These are phyloP conservation scores for Zygaena filipendulae DNA, from an alignment of 2,888 invertebrate species.

Conservation along the genomic window DNA sequence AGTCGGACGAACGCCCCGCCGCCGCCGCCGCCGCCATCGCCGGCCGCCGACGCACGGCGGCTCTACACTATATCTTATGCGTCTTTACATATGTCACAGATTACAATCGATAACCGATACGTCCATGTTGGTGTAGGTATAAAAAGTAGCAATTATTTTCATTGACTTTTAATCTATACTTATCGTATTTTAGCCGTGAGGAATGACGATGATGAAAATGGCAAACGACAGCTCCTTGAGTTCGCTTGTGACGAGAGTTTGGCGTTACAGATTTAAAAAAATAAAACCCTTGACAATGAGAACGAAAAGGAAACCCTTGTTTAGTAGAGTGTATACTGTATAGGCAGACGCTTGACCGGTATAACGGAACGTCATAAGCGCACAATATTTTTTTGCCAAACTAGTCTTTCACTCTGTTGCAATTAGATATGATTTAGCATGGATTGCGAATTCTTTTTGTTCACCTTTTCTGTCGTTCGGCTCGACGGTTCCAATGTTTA, in stretches of 20 bases:
- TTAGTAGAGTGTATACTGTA: slow-evolving; percentile 35
- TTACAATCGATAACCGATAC: too few species aligned
- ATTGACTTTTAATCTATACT: too few species aligned
- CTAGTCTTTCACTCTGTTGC: slow-evolving; percentile 23
- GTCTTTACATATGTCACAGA: slow-evolving; percentile 31
- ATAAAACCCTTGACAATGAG: slow-evolving; percentile 48
- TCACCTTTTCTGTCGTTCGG: too few species aligned
- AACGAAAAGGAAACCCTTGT: slow-evolving; percentile 49
- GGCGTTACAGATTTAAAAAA: slow-evolving; percentile 59
- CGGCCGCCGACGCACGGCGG: too few species aligned
- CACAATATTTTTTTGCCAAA: slow-evolving; percentile 22
- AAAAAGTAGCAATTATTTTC: too few species aligned
- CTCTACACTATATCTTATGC: slow-evolving; percentile 32
- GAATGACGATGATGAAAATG: too few species aligned
- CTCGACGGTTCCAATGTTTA: slow-evolving; percentile 35
- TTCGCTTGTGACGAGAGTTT: slow-evolving; percentile 47
- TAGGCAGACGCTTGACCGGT: slow-evolving; percentile 37
- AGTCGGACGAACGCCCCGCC: slow-evolving; percentile 21
- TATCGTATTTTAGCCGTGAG: too few species aligned
- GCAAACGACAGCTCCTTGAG: slow-evolving; percentile 35
- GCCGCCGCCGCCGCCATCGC: slow-evolving; percentile 25
- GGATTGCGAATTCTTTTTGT: too few species aligned
- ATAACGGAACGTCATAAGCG: slow-evolving; percentile 26
- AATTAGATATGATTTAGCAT: slow-evolving; percentile 33
- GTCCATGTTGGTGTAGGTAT: too few species aligned